Base-by-base conservation (phyloP, 2,113 vertebrate species). In the Serilophus lunatus region DNA sequence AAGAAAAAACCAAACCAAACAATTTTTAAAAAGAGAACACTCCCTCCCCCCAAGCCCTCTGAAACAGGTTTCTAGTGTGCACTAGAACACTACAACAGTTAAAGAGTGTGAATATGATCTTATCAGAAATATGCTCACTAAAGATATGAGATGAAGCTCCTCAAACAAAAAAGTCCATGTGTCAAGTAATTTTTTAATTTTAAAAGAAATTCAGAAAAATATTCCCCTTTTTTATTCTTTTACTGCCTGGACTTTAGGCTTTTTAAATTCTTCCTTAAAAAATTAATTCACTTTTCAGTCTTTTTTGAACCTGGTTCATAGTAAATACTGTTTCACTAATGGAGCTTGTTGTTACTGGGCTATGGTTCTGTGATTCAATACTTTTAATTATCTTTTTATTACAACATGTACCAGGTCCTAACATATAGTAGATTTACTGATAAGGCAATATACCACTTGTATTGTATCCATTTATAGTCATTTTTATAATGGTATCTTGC, bases 351-450 rank as follows among this genome's bases (percentile, higher is more conserved):
- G 94, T 95, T 94, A 59, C 38, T 28, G 82, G 81, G 82, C 81
- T 96, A 77, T 91, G 92, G 86, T 87, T 96, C 90, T 95, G 93
- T 95, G 95, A 95, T 96, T 95, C 85, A 86, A 94, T 95, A 96
- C 86, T 95, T 98, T 98, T 98, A 98, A 98, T 98, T 97, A 98
- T 95, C 95, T 97, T 97, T 98, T 98, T 98, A 98, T 97, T 97
- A 93, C 91, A 96, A 90, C 85, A 89, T 89, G 96, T 82, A 94
- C 85, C 44, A 18, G 82, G 94, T 96, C 80, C 94, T 96, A 97
- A 97, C 95, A 92, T 96, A 95, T 87, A 50, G 57, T 77, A 96
- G 96, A 97, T 98, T 98, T 98, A 97, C 96, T 70, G 97, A 98
- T 97, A 98, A 97, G 88, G 92, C 95, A 54, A 33, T 94, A 97